These are phyloP conservation scores for Torymus tubicola DNA, from an alignment of 2,888 invertebrate species.

Conservation along the genomic window DNA sequence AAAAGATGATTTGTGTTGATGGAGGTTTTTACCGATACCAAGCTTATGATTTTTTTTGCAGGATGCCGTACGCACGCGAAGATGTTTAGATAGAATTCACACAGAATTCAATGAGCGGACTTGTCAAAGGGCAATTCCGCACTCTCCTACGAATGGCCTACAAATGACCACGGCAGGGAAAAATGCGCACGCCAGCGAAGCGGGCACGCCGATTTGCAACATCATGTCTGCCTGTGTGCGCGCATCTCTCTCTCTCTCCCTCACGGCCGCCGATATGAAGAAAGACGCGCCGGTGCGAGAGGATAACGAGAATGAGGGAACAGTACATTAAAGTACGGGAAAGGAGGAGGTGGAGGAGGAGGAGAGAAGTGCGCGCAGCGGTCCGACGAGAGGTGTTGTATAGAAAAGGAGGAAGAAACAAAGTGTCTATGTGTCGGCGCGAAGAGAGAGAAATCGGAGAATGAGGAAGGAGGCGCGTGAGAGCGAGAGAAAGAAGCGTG, in stretches of 20 bases:
- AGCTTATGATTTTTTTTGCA: too few species aligned
- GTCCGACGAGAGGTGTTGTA: neutral
- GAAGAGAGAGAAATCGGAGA: neutral
- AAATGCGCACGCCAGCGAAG: slow-evolving; percentile 22
- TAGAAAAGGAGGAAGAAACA: slow-evolving; percentile 22
- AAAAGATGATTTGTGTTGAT: too few species aligned
- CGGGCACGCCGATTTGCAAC: slow-evolving; percentile 31
- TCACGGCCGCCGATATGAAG: neutral
- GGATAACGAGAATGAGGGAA: slow-evolving; percentile 43
- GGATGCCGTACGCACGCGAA: too few species aligned
- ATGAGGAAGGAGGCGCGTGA: slow-evolving; percentile 7
- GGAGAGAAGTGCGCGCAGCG: neutral
- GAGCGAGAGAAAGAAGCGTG: slow-evolving; percentile 24
- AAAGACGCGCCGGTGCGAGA: neutral
- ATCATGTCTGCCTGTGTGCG: slow-evolving; percentile 17
- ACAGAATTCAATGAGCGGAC: neutral
- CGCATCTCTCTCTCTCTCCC: too few species aligned
- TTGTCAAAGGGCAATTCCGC: slow-evolving; percentile 35
- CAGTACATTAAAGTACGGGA: slow-evolving; percentile 40
- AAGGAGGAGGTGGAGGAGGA: neutral
- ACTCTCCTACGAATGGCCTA: slow-evolving; percentile 9
- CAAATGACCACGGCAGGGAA: slow-evolving; percentile 21
- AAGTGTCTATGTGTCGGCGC: slow-evolving; percentile 29
- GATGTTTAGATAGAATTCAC: neutral
- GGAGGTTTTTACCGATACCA: too few species aligned